phyloP scores from a whole-genome alignment of 2,888 invertebrate species.

The Dasypogon diadema region DNA sequence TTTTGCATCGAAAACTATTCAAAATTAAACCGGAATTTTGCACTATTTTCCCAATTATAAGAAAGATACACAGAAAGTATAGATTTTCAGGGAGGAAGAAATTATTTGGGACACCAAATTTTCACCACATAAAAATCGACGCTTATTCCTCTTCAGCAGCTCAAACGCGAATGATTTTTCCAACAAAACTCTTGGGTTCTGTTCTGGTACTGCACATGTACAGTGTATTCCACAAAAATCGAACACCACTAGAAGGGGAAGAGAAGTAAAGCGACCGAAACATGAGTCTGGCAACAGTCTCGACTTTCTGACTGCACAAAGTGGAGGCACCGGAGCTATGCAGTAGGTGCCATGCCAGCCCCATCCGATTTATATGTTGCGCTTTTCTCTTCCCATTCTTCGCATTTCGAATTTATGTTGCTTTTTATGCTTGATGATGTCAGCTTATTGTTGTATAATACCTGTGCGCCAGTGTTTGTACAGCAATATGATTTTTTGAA shows the following conservation, averaged over 20 bases:
- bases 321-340: too few relatives aligned
- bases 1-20: too few relatives aligned
- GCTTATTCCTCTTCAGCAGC: slow-evolving; percentile 10
- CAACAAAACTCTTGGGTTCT: not conserved
- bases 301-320: not conserved
- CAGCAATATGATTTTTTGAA: too few relatives aligned
- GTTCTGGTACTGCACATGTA: not conserved
- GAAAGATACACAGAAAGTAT: too few relatives aligned
- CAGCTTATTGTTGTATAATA: not conserved
- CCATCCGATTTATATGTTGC: not conserved
- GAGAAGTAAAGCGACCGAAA: not conserved
- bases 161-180: slow-evolving; percentile 23
- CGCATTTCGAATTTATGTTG: not conserved
- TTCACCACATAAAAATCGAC: not conserved
- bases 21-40: too few relatives aligned
- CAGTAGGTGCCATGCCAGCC: too few relatives aligned
- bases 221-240: too few relatives aligned
- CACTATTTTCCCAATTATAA: too few relatives aligned
- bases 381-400: not conserved
- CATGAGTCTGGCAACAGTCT: slow-evolving; percentile 25
- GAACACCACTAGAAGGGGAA: too few relatives aligned
- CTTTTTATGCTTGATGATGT: not conserved
- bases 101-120: not conserved
- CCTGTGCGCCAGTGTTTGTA: not conserved
- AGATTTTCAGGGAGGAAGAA: too few relatives aligned